Evolutionary conservation across 2,113 vertebrate genomes (phyloP), one percentile per base, ranked within the genome.

Genomic region (Telmatochromis brachygnathus): DNA sequence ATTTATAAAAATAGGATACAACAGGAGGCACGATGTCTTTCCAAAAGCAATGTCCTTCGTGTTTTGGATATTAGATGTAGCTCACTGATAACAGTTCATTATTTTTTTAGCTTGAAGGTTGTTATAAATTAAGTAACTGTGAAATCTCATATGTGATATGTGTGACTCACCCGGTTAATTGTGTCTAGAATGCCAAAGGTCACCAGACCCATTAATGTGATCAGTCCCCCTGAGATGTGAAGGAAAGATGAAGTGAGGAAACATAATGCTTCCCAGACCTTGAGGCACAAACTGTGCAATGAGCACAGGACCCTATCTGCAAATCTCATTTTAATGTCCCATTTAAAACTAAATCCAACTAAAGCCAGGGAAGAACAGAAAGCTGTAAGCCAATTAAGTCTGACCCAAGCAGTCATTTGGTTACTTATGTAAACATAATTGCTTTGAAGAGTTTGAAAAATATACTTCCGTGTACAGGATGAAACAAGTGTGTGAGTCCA

Each of bases 161-260:
- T 49, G 42, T 56, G 79, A 75, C 7, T 6, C 6, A 58, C 12
- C 30, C 49, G 21, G 84, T 88, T 62, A 10, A 70, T 87, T 85
- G 83, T 33, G 55, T 84, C 77, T 81, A 77, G 53, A 30, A 56
- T 49, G 23, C 45, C 68, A 93, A 90, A 92, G 86, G 91, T 91
- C 88, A 91, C 75, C 88, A 90, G 84, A 91, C 73, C 49, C 86
- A 89, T 88, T 81, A 79, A 84, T 19, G n/a, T 53, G 42, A 33
- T 77, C 65, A 15, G 47, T 62, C 39, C 23, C 73, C 26, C 73
- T 81, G 26, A 83, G 83, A 84, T 14, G 26, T 23, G 30, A 79
- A 26, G 83, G 58, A 30, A 60, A 54, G 81, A 70, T 84, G 73
- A 84, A 73, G 75, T 21, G 65, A 58, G 30, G 79, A 51, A 85